These are phyloP conservation scores for Clunio marinus DNA, from an alignment of 2,888 invertebrate species.

Conservation along the genomic window DNA sequence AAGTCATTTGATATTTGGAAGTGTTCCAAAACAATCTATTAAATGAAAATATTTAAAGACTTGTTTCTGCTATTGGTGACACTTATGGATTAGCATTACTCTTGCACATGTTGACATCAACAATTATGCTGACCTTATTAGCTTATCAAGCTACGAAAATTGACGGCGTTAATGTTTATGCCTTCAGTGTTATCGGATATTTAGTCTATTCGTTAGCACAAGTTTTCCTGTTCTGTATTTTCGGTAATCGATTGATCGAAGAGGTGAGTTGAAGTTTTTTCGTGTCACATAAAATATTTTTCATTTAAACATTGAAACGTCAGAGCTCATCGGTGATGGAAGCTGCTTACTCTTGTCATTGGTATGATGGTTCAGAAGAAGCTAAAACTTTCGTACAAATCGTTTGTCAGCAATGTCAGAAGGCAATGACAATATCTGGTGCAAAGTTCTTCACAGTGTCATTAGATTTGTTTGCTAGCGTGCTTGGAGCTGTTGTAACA, in stretches of 20 bases:
- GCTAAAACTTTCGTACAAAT: constrained; percentile 88
- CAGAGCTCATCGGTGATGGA: constrained; percentile 90
- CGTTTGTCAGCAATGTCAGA: constrained; percentile 86
- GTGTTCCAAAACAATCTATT: background rate
- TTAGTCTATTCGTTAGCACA: constrained; percentile 75
- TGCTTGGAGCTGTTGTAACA: constrained; percentile 80
- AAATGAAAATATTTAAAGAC: constrained; percentile 51
- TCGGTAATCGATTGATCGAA: constrained; percentile 80
- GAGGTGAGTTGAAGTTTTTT: constrained; percentile 58
- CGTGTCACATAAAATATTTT: constrained; percentile 28
- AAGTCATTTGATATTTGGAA: constrained; percentile 43
- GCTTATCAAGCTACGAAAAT: constrained; percentile 88
- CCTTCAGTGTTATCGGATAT: constrained; percentile 74
- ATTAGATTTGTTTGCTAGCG: constrained; percentile 77
- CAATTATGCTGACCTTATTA: constrained; percentile 74
- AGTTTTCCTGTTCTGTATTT: constrained; percentile 83
- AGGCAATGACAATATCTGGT: constrained; percentile 74
- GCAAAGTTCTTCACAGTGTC: constrained; percentile 88
- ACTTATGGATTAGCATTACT: constrained; percentile 78
- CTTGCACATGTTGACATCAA: constrained; percentile 79
- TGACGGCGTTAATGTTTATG: constrained; percentile 69
- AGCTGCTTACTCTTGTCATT: constrained; percentile 84
- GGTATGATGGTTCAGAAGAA: constrained; percentile 87
- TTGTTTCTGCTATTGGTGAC: constrained; percentile 76
- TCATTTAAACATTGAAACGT: background rate